Base-by-base conservation (phyloP, 2,113 vertebrate genomes). In the Sapajus apella region DNA sequence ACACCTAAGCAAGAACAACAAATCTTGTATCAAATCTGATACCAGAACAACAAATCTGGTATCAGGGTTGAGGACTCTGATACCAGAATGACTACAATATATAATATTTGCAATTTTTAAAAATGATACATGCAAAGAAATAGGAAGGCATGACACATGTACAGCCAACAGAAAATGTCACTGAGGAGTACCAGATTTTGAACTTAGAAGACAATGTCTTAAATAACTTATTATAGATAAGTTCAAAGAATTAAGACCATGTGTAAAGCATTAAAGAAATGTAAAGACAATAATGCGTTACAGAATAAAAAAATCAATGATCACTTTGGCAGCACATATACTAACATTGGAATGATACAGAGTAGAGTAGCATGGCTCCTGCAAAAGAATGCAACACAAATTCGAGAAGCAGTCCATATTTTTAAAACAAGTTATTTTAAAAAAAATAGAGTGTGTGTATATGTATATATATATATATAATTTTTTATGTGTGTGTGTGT, bases 31-130 rank as follows among this genome's bases (percentile, higher is more conserved):
- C n/a, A n/a, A n/a, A n/a, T n/a, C n/a, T n/a, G n/a, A n/a, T n/a
- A n/a, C n/a, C n/a, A 17, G 12, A 93, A 37, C 30, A 97, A 20
- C 17, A 79, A 40, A 35, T 66, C 37, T 83, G 58, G 66, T n/a
- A n/a, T n/a, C n/a, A 14, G 13, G 7, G 6, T 5, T 16, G n/a
- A 17, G 2, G 2, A 0, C 7, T 73, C 5, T 73, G 66, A 82
- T 66, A 58, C 5, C 20, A 35, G 11, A 75, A 23, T 87, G 27
- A 9, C 27, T 37, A 50, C 4, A 37, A 85, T 75, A 82, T 40
- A 17, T 32, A 56, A 72, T 73, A 37, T 37, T 76, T 91, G 10
- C 12, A 91, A 72, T 37, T 64, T 64, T 64, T 50, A 58, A 83
- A 75, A 79, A 25, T 25, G 17, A 85, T 16, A 30, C 14, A 47